Evolutionary conservation across 2,113 vertebrate genomes (phyloP).

Genomic region (Acanthochromis polyacanthus): DNA sequence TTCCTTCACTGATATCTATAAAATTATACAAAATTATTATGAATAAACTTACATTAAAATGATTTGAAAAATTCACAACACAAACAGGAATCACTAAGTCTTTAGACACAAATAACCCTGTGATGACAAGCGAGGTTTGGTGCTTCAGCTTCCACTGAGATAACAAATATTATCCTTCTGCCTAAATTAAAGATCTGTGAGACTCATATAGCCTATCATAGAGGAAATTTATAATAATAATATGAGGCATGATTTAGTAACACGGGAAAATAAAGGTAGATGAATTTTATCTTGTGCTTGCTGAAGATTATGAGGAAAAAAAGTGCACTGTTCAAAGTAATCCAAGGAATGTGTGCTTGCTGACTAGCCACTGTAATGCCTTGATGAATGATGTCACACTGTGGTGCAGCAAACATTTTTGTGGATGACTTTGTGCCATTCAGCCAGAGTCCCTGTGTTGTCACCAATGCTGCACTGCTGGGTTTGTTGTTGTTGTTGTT

Average conservation of each 20-base stretch:
- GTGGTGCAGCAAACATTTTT: neutral
- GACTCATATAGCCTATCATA: no score
- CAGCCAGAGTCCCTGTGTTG: neutral
- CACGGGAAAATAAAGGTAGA: neutral
- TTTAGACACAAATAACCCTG: no score
- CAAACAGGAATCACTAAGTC: no score
- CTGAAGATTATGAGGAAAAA: neutral
- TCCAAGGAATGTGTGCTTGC: neutral
- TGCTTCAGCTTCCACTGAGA: neutral
- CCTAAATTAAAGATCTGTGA: no score
- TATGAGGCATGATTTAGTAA: neutral
- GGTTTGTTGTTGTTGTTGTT: no score
- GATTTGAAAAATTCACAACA: no score
- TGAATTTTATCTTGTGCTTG: neutral
- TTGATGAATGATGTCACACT: neutral
- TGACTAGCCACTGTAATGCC: neutral
- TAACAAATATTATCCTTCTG: neutral
- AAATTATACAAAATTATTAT: no score
- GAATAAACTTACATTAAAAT: no score
- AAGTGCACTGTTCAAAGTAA: neutral
- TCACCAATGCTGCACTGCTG: neutral
- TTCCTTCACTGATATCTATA: no score
- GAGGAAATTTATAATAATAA: no score
- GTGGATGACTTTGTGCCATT: neutral
- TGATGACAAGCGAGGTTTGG: no score